Conservation (phyloP, 2,797 vertebrate species). For the Alectoris magna region DNA sequence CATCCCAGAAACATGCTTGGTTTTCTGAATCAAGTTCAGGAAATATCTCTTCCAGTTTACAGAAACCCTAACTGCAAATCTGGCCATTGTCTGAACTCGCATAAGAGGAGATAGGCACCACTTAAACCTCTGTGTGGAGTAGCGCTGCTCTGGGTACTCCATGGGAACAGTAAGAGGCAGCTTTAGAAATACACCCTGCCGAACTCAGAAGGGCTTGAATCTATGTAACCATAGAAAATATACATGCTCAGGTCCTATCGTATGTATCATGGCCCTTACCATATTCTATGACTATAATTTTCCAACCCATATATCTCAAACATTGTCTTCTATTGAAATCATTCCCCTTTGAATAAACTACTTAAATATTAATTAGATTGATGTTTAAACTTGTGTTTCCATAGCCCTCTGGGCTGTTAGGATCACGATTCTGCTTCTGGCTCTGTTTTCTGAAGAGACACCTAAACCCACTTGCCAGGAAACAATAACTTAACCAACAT, state of each 20-base stretch:
- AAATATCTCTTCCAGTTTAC: neutral
- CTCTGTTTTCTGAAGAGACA: slow-evolving; percentile 37
- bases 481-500: slow-evolving; percentile 31
- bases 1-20: too few relatives aligned
- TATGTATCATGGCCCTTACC: neutral
- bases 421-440: slow-evolving; percentile 57
- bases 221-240: neutral
- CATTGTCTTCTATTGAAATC: neutral
- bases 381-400: slow-evolving; percentile 62
- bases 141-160: neutral
- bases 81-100: neutral
- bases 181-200: neutral
- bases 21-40: neutral
- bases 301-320: slow-evolving; percentile 36
- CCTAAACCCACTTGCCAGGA: slow-evolving; percentile 21
- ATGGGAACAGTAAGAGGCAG: neutral
- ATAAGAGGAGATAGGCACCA: neutral
- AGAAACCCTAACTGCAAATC: neutral
- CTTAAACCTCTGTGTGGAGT: neutral
- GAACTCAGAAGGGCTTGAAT: neutral
- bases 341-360: slow-evolving; percentile 51
- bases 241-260: too few relatives aligned
- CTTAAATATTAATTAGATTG: slow-evolving; percentile 70
- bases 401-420: slow-evolving; percentile 46
- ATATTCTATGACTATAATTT: neutral